phyloP scores from a whole-genome alignment of 2,888 invertebrate species.

The Pristionchus maxplancki region DNA sequence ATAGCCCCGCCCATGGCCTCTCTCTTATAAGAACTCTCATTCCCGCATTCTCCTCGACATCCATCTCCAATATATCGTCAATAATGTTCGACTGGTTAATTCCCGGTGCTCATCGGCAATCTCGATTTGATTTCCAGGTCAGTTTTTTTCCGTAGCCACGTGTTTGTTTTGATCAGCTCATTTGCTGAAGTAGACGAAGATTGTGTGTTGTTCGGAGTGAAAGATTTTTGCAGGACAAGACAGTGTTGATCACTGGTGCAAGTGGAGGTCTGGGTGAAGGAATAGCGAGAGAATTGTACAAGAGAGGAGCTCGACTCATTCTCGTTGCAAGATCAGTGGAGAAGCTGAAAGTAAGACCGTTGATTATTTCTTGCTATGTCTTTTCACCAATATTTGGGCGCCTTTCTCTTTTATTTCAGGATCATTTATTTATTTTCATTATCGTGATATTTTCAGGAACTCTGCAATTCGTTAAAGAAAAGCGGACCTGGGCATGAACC shows the following conservation, averaged over 20 bases:
- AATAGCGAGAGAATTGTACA: conserved; percentile 70
- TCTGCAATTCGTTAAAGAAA: conserved; percentile 69
- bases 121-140: conserved; percentile 60
- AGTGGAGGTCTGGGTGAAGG: conserved; percentile 67
- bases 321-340: conserved; percentile 72
- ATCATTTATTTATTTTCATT: background rate
- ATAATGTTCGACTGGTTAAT: conserved; percentile 51
- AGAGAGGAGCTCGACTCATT: conserved; percentile 71
- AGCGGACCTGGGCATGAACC: conserved; percentile 64
- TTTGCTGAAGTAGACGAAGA: no score
- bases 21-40: background rate
- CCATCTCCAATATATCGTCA: background rate
- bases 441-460: conserved; percentile 50
- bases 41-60: background rate
- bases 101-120: conserved; percentile 72
- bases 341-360: conserved; percentile 66
- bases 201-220: no score
- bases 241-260: conserved; percentile 75
- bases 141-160: background rate
- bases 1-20: no score
- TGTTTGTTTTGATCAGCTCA: background rate
- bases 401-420: no score
- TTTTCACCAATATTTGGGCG: no score
- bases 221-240: conserved; percentile 60
- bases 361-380: no score